phyloP scores from a whole-genome alignment of 2,113 vertebrate species.

The Perca flavescens region DNA sequence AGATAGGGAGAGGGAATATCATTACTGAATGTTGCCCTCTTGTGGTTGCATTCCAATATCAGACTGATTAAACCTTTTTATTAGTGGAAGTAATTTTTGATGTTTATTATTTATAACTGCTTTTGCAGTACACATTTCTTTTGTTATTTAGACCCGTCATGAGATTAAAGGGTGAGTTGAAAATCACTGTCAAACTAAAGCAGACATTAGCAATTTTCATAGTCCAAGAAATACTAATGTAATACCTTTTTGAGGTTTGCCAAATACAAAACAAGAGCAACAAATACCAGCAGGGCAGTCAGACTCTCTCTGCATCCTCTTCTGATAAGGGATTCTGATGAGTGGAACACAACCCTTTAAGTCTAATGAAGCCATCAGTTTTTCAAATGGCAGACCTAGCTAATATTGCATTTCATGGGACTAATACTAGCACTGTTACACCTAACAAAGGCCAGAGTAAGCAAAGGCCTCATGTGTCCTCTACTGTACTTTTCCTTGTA shows the following conservation, averaged over 20 bases:
- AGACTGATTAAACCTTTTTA: constrained; percentile 21
- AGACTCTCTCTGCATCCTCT: not conserved
- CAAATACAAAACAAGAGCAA: not conserved
- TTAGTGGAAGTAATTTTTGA: not conserved
- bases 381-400: constrained; percentile 16
- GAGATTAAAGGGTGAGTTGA: not conserved
- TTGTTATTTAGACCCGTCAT: not conserved
- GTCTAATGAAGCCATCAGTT: constrained; percentile 12
- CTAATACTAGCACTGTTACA: not conserved
- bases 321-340: constrained; percentile 4
- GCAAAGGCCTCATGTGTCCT: not conserved
- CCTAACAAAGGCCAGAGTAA: not conserved
- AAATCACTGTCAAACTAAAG: not conserved
- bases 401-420: constrained; percentile 5
- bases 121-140: not conserved
- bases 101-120: not conserved
- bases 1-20: constrained; percentile 34
- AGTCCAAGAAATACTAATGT: not conserved
- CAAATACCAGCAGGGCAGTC: not conserved
- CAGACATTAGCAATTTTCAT: not conserved
- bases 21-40: constrained; percentile 54
- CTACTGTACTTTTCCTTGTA: not conserved
- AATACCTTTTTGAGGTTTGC: not conserved
- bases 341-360: not conserved
- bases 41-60: constrained; percentile 48